Percentiles rank a stretch among this genome's conserved stretches.
These are phyloP conservation scores for Malurus alboscapulatus DNA, from an alignment of 2,113 vertebrate species.

Conservation along the genomic window DNA sequence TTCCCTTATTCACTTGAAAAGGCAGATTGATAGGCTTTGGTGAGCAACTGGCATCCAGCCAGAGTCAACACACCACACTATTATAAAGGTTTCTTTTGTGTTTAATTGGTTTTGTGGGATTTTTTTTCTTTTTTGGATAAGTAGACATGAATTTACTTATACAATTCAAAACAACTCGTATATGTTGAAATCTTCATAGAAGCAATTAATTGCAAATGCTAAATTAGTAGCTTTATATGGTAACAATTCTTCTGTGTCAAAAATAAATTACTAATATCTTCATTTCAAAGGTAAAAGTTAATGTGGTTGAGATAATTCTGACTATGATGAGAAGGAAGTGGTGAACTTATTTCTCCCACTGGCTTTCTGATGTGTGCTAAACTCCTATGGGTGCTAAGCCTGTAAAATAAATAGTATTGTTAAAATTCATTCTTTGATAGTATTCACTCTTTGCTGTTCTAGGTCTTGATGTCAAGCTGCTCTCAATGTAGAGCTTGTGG, in stretches of 20 bases:
- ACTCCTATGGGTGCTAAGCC: neutral
- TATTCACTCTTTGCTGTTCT: neutral
- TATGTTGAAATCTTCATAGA: neutral
- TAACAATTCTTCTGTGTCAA: neutral
- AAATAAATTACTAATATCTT: neutral
- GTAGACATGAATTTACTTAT: neutral
- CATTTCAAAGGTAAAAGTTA: neutral
- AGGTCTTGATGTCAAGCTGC: slow-evolving; percentile 99
- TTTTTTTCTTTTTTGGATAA: neutral
- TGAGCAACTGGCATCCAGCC: neutral
- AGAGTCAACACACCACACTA: neutral
- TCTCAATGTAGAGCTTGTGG: slow-evolving; percentile 90
- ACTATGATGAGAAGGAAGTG: neutral
- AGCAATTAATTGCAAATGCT: neutral
- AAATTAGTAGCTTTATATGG: neutral
- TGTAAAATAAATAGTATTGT: no score
- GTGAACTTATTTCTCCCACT: neutral
- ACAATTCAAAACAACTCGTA: neutral
- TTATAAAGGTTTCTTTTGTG: neutral
- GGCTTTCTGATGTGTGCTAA: neutral
- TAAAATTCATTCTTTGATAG: neutral
- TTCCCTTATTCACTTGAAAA: neutral
- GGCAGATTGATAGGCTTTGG: neutral
- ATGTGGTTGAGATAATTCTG: neutral
- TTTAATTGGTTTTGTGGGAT: neutral